Percentiles rank a stretch among this genome's conserved stretches.
Evolutionary conservation across 2,113 vertebrate genomes (phyloP).

Genomic region (Tiliqua scincoides): DNA sequence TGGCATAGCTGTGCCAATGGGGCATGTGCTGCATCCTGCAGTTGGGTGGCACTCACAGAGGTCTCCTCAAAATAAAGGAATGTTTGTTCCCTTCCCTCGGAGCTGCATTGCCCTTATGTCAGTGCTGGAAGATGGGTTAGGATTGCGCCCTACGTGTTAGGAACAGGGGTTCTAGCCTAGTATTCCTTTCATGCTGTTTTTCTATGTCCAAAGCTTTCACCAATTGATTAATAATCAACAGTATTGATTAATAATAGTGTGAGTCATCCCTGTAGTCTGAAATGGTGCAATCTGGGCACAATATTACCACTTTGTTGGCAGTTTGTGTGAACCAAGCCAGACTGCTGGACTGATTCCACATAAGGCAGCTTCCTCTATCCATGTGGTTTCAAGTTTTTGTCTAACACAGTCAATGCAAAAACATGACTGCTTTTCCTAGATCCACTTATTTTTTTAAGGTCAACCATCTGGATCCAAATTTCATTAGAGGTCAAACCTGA

Average conservation of each 20-base stretch:
- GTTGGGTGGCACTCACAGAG: too few relatives aligned
- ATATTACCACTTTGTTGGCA: neutral
- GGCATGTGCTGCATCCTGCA: too few relatives aligned
- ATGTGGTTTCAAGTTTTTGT: neutral
- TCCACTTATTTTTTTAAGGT: conserved; percentile 22
- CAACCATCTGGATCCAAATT: conserved; percentile 54
- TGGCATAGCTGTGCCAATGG: too few relatives aligned
- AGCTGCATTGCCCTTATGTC: too few relatives aligned
- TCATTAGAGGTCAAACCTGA: conserved; percentile 71
- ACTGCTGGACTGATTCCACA: neutral
- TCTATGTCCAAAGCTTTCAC: neutral
- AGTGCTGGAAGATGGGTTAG: too few relatives aligned
- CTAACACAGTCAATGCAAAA: neutral
- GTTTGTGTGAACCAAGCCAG: neutral
- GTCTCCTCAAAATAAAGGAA: too few relatives aligned
- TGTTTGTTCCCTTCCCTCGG: too few relatives aligned
- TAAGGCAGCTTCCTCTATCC: neutral
- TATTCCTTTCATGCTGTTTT: neutral
- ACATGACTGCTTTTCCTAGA: neutral
- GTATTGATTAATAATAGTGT: neutral
- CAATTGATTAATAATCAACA: too few relatives aligned
- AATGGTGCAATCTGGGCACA: neutral
- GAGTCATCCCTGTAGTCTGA: too few relatives aligned
- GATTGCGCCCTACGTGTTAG: too few relatives aligned
- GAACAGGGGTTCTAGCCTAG: neutral